A percentile compares a stretch with the other conserved stretches of the same genome.
These are phyloP conservation scores for Brachymystax lenok DNA, from an alignment of 2,797 vertebrate genomes.

Conservation along the genomic window DNA sequence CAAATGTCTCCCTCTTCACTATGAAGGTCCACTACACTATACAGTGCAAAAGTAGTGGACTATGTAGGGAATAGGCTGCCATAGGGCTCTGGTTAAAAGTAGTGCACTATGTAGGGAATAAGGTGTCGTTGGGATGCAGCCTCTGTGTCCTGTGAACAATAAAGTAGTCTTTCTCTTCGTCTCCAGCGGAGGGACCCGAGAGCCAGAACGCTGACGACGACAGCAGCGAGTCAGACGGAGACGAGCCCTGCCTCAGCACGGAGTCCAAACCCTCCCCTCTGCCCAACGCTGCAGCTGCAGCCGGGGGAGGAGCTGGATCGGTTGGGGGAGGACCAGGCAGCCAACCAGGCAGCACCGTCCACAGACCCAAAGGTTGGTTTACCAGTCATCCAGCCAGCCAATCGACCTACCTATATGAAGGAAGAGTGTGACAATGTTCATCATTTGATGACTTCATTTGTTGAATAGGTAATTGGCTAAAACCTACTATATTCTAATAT, in stretches of 20 bases:
- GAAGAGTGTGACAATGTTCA: too few species aligned
- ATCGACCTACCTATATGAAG: too few species aligned
- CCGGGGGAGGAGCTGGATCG: background rate
- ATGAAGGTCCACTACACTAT: too few species aligned
- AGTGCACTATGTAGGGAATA: too few species aligned
- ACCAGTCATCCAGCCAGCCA: background rate
- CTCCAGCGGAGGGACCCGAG: conserved; percentile 77
- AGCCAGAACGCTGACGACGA: conserved; percentile 85
- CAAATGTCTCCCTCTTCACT: too few species aligned
- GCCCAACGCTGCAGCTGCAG: conserved; percentile 35
- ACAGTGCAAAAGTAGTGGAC: too few species aligned
- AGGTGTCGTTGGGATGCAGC: too few species aligned
- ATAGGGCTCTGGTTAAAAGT: too few species aligned
- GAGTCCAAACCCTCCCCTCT: conserved; percentile 69
- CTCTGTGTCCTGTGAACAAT: background rate
- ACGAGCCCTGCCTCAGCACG: conserved; percentile 82
- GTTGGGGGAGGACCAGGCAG: conserved; percentile 60
- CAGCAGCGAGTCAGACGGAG: conserved; percentile 94
- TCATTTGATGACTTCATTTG: too few species aligned
- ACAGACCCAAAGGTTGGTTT: conserved; percentile 76
- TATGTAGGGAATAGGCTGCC: too few species aligned
- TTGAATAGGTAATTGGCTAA: too few species aligned
- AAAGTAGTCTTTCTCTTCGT: background rate
- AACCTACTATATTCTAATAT: too few species aligned
- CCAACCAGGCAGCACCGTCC: conserved; percentile 80